These are phyloP conservation scores for Atherinomorus stipes DNA, from an alignment of 2,113 vertebrate genomes.

Conservation along the genomic window DNA sequence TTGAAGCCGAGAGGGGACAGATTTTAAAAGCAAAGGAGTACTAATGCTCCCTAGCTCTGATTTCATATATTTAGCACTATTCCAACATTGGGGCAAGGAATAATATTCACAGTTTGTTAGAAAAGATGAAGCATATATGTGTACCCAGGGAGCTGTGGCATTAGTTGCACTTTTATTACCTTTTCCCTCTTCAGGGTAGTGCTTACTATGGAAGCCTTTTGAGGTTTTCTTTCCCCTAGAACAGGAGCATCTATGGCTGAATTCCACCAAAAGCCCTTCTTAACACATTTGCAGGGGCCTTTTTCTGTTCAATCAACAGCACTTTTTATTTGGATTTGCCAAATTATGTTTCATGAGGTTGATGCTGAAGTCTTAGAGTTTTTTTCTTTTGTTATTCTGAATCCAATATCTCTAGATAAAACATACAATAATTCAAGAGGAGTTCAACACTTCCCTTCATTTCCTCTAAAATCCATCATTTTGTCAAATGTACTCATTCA, in stretches of 20 bases:
- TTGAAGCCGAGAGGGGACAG: conserved; percentile 13
- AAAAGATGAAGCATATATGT: conserved; percentile 29
- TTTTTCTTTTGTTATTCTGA: neutral
- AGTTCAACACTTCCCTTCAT: neutral
- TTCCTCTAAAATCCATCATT: conserved; percentile 9
- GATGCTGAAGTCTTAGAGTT: neutral
- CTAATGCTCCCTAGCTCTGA: conserved; percentile 26
- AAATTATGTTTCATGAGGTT: conserved; percentile 22
- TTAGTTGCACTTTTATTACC: conserved; percentile 65
- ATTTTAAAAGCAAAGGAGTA: conserved; percentile 34
- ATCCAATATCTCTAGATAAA: conserved; percentile 30
- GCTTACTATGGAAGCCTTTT: conserved; percentile 44
- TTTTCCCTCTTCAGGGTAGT: conserved; percentile 30
- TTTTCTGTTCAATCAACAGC: conserved; percentile 11
- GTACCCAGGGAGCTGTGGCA: conserved; percentile 32
- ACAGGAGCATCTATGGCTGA: conserved; percentile 7
- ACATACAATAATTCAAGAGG: neutral
- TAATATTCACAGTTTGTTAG: conserved; percentile 2
- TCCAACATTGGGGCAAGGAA: conserved; percentile 15
- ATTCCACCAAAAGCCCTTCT: conserved; percentile 31
- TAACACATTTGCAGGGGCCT: neutral
- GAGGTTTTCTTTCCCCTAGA: conserved; percentile 51
- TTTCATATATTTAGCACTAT: conserved; percentile 28
- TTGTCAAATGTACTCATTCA: neutral
- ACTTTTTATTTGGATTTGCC: conserved; percentile 48